These are phyloP conservation scores for Acleris literana DNA, from an alignment of 2,888 invertebrate species.

Conservation along the genomic window DNA sequence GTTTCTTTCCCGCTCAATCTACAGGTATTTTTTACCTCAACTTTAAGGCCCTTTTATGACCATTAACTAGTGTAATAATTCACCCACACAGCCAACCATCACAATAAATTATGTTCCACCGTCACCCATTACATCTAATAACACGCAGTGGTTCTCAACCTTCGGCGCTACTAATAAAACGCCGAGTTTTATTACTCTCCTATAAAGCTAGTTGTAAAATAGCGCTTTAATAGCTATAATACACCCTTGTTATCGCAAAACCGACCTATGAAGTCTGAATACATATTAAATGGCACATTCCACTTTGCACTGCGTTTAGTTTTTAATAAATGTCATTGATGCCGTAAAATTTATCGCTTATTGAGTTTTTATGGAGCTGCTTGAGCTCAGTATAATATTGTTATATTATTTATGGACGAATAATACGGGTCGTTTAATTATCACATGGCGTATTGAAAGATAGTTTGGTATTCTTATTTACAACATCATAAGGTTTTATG, in stretches of 20 bases:
- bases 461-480: neutral
- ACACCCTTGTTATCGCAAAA: slow-evolving; percentile 61
- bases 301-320: slow-evolving; percentile 43
- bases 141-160: slow-evolving; percentile 55
- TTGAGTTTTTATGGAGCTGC: neutral
- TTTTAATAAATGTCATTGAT: slow-evolving; percentile 11
- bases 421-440: neutral
- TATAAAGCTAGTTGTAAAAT: slow-evolving; percentile 66
- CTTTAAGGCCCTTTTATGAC: slow-evolving; percentile 26
- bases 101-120: slow-evolving; percentile 31
- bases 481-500: too few relatives aligned
- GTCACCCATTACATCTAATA: slow-evolving; percentile 37
- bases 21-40: slow-evolving; percentile 11
- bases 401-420: neutral
- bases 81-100: slow-evolving; percentile 31
- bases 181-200: slow-evolving; percentile 58
- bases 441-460: neutral
- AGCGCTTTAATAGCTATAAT: slow-evolving; percentile 61
- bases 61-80: slow-evolving; percentile 31
- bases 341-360: slow-evolving; percentile 4
- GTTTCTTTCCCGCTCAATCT: neutral
- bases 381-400: neutral
- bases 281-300: slow-evolving; percentile 48
- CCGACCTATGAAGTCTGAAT: slow-evolving; percentile 51
- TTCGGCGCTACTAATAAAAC: slow-evolving; percentile 51